phyloP scores from a whole-genome alignment of 2,888 invertebrate species.

The Leptopilina drosophilae region DNA sequence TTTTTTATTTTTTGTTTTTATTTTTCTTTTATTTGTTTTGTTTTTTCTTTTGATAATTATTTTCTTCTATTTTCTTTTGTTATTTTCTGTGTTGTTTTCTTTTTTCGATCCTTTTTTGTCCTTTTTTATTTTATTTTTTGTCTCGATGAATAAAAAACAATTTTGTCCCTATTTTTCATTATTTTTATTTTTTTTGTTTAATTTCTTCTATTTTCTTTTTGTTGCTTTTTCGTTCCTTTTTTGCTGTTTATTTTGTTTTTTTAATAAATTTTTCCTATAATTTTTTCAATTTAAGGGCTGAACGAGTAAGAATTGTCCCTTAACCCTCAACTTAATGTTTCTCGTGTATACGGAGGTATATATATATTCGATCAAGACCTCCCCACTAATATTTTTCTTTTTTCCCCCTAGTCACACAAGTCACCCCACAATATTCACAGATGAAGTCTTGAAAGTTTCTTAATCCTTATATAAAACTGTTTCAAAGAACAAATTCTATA shows the following conservation, averaged over 20 bases:
- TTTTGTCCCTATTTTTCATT: too few relatives aligned
- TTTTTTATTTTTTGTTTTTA: too few relatives aligned
- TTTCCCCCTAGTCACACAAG: background rate
- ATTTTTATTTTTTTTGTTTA: too few relatives aligned
- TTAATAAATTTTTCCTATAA: background rate
- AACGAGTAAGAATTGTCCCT: background rate
- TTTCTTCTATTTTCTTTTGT: too few relatives aligned
- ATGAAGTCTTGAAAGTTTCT: conserved; percentile 32
- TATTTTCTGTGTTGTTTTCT: too few relatives aligned
- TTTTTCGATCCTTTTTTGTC: too few relatives aligned
- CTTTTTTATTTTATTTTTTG: too few relatives aligned
- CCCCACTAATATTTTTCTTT: background rate
- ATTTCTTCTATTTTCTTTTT: too few relatives aligned
- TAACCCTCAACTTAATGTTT: background rate
- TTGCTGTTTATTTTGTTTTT: background rate
- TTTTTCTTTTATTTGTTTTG: too few relatives aligned
- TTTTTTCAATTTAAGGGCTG: background rate
- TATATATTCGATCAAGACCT: background rate
- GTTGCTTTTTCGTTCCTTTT: background rate
- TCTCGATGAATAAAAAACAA: too few relatives aligned
- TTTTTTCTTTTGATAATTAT: too few relatives aligned
- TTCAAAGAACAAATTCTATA: conserved; percentile 20
- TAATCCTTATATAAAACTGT: conserved; percentile 12
- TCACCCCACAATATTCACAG: conserved; percentile 15
- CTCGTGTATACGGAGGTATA: background rate